A percentile compares a stretch with the other conserved stretches of the same genome.
Evolutionary conservation across 2,113 vertebrate species (phyloP).

Genomic region (Columbina picui): DNA sequence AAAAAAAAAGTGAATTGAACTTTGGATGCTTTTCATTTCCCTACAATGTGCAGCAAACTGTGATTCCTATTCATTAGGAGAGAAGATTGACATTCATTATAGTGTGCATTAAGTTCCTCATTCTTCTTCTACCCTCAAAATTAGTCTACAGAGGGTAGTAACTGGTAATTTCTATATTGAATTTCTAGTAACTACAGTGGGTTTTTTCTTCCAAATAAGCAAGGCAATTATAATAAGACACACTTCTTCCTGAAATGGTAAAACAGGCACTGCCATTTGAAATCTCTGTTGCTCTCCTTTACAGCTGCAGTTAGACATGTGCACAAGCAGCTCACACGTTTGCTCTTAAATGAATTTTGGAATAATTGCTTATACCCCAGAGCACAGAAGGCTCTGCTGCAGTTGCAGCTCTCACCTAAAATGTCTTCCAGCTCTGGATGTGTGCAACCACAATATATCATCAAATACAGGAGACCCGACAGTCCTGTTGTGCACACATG

Average conservation of each 20-base stretch:
- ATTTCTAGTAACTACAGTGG: conserved; percentile 56
- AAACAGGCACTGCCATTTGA: not conserved
- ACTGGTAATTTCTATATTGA: conserved; percentile 35
- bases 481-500: fast-evolving
- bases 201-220: conserved; percentile 27
- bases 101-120: conserved; percentile 51
- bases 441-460: fast-evolving
- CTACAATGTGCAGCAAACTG: conserved; percentile 57
- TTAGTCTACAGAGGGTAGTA: conserved; percentile 63
- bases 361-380: not conserved
- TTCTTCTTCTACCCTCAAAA: conserved; percentile 56
- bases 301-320: not conserved
- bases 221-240: conserved; percentile 25
- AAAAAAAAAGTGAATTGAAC: conserved; percentile 11
- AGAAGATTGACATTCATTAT: conserved; percentile 65
- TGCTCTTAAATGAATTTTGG: not conserved
- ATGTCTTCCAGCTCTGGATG: not conserved
- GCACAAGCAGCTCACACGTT: not conserved
- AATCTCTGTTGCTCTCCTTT: not conserved
- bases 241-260: not conserved
- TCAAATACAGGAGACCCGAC: fast-evolving
- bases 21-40: conserved; percentile 51
- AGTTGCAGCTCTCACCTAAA: not conserved
- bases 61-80: conserved; percentile 65
- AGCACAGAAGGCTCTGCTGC: not conserved